phyloP scores from a whole-genome alignment of 2,797 vertebrate species.

The Hephaestus fuliginosus region DNA sequence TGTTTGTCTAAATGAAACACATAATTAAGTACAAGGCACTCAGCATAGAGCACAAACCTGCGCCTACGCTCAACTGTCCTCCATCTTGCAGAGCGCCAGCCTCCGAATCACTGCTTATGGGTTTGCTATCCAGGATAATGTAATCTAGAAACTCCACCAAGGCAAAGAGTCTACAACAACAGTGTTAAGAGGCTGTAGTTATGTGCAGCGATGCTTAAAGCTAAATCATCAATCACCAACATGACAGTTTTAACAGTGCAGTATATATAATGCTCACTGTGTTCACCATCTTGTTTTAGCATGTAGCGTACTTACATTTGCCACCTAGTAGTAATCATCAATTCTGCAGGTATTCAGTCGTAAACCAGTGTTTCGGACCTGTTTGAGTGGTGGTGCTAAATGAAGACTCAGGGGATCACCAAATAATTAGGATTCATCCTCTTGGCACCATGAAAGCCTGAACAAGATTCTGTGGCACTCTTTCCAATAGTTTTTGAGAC shows the following conservation, averaged over 20 bases:
- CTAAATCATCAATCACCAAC: not conserved
- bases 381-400: not conserved
- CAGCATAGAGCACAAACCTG: conserved; percentile 15
- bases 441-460: not conserved
- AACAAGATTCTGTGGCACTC: not conserved
- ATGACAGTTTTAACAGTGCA: not conserved
- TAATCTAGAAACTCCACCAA: not conserved
- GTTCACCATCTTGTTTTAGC: not conserved
- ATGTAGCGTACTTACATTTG: not conserved
- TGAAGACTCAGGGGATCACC: not conserved
- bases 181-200: not conserved
- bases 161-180: not conserved
- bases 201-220: too few relatives aligned
- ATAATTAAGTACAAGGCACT: conserved; percentile 30
- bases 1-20: conserved; percentile 43
- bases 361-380: too few relatives aligned
- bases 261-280: not conserved
- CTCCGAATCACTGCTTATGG: not conserved
- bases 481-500: not conserved
- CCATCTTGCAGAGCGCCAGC: not conserved
- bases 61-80: not conserved
- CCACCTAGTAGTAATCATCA: not conserved
- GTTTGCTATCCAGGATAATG: conserved; percentile 9
- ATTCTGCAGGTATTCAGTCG: too few relatives aligned
- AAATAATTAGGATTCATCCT: not conserved